Percentiles rank a stretch among this genome's conserved stretches.
Conservation (phyloP, 2,797 vertebrate species). For the Coendou prehensilis region DNA sequence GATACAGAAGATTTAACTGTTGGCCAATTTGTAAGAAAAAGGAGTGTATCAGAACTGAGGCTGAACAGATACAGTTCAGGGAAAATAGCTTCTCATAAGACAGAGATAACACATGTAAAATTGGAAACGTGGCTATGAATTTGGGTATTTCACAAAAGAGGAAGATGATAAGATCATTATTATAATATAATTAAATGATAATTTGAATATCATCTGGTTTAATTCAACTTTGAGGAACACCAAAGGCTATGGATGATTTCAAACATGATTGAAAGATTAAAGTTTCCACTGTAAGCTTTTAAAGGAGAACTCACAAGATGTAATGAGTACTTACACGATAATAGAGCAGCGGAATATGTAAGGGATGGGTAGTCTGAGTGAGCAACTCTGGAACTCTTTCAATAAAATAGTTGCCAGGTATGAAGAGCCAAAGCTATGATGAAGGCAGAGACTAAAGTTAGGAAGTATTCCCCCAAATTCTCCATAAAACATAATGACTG, state of each 20-base stretch:
- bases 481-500: not conserved
- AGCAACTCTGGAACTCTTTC: not conserved
- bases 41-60: not conserved
- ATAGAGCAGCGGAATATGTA: rapidly evolving
- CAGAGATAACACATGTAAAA: not conserved
- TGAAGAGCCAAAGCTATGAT: not conserved
- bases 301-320: not conserved
- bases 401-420: not conserved
- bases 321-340: not conserved
- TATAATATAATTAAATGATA: not conserved
- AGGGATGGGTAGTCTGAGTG: not conserved
- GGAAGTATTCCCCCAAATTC: not conserved
- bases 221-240: not conserved
- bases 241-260: not conserved
- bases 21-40: not conserved
- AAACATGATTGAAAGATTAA: conserved; percentile 1
- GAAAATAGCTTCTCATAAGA: not conserved
- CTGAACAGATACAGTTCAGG: not conserved
- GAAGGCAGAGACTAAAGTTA: not conserved
- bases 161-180: not conserved
- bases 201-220: not conserved
- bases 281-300: not conserved
- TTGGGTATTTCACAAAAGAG: not conserved
- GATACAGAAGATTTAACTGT: not conserved
- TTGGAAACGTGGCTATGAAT: not conserved